These are phyloP conservation scores for Drepana arcuata DNA, from an alignment of 1,140 invertebrate genomes.

Conservation along the genomic window DNA sequence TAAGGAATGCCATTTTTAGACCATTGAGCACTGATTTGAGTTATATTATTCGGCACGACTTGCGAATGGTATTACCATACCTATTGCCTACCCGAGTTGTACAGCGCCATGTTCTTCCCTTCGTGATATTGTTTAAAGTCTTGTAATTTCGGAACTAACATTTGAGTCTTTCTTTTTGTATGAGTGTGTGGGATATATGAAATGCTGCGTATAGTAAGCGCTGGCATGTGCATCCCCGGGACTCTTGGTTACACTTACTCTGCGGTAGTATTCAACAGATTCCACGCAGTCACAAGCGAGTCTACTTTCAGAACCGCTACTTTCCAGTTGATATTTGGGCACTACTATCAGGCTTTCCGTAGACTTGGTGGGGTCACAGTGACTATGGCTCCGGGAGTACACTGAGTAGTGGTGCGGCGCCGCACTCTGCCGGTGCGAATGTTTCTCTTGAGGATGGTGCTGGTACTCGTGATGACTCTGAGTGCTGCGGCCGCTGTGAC, in stretches of 20 bases:
- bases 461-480: constrained; percentile 70
- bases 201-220: constrained; percentile 68
- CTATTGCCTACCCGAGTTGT: too few species aligned
- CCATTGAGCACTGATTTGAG: too few species aligned
- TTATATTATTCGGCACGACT: too few species aligned
- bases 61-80: too few species aligned
- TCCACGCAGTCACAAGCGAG: constrained; percentile 80
- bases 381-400: constrained; percentile 45
- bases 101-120: too few species aligned
- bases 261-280: constrained; percentile 72
- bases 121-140: constrained; percentile 53
- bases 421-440: constrained; percentile 64
- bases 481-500: constrained; percentile 52
- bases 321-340: constrained; percentile 73
- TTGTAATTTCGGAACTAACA: constrained; percentile 73
- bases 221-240: constrained; percentile 58
- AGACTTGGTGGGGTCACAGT: constrained; percentile 78
- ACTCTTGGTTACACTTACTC: constrained; percentile 46
- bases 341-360: constrained; percentile 82
- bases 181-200: constrained; percentile 61
- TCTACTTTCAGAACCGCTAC: constrained; percentile 75
- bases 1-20: too few species aligned
- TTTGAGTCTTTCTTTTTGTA: constrained; percentile 66
- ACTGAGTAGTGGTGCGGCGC: constrained; percentile 63
- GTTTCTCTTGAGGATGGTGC: constrained; percentile 57